Percentiles rank a stretch among this genome's conserved stretches.
phyloP scores from a whole-genome alignment of 2,888 invertebrate species.

The Lycia hirtaria region DNA sequence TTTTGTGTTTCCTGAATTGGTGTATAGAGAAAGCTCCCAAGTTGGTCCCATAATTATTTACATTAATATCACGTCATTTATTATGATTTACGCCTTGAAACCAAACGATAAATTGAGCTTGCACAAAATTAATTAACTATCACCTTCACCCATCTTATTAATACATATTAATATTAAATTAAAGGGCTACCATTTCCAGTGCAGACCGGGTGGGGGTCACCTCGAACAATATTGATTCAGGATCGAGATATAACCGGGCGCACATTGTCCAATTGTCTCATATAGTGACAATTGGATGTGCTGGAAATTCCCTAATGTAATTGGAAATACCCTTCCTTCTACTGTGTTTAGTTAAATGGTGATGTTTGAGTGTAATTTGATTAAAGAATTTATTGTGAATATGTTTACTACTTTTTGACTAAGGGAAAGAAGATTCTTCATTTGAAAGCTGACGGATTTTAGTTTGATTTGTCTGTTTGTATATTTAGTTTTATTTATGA shows the following conservation, averaged over 20 bases:
- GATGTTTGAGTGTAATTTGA: background rate
- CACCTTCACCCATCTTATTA: slow-evolving; percentile 15
- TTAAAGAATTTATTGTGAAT: background rate
- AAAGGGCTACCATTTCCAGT: slow-evolving; percentile 43
- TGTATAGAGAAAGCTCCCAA: too few relatives aligned
- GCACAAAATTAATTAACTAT: slow-evolving; percentile 12
- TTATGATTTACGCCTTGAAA: background rate
- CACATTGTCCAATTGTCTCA: slow-evolving; percentile 17
- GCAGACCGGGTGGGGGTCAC: slow-evolving; percentile 41
- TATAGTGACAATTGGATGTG: slow-evolving; percentile 21
- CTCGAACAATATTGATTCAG: slow-evolving; percentile 53
- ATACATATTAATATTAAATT: slow-evolving; percentile 37
- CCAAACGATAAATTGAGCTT: background rate
- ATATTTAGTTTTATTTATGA: too few relatives aligned
- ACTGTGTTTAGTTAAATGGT: background rate
- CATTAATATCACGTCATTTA: too few relatives aligned
- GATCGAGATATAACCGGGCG: slow-evolving; percentile 36
- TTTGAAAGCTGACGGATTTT: too few relatives aligned
- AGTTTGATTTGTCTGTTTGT: too few relatives aligned
- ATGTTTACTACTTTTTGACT: background rate
- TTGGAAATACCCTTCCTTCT: slow-evolving; percentile 17
- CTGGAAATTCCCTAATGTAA: slow-evolving; percentile 14
- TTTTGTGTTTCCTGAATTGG: too few relatives aligned
- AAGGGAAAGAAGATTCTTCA: background rate
- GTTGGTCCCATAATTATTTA: background rate